A percentile compares a stretch with the other conserved stretches of the same genome.
phyloP scores from a whole-genome alignment of 2,888 invertebrate genomes.

The Rhagium mordax region DNA sequence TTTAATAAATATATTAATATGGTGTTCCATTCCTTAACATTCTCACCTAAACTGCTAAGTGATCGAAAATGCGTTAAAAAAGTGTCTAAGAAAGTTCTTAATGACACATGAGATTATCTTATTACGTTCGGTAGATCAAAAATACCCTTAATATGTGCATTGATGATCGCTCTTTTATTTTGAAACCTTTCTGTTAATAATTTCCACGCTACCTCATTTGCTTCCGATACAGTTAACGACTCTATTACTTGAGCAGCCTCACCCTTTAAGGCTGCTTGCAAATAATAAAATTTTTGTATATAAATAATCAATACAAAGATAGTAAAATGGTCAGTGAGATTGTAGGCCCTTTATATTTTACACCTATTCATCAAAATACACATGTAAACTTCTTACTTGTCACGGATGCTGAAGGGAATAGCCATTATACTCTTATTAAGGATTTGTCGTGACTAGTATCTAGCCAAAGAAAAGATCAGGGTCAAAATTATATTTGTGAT shows the following conservation, averaged over 20 bases:
- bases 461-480: no score
- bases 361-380: no score
- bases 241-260: constrained; percentile 13
- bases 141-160: constrained; percentile 8
- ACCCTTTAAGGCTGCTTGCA: constrained; percentile 26
- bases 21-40: constrained; percentile 6
- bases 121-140: constrained; percentile 3
- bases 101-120: constrained; percentile 5
- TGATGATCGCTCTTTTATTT: constrained; percentile 14
- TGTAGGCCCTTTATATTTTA: no score
- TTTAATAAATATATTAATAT: constrained; percentile 1
- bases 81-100: constrained; percentile 5
- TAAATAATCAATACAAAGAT: no score
- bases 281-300: constrained; percentile 32
- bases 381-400: no score
- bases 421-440: no score
- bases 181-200: constrained; percentile 13
- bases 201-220: constrained; percentile 4
- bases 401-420: no score
- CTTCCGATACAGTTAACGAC: constrained; percentile 11
- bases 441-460: no score
- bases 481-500: no score
- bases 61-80: constrained; percentile 12
- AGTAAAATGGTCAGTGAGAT: no score
- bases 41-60: not conserved